Evolutionary conservation across 2,797 vertebrate species (phyloP), one percentile per base, ranked within the genome.

Genomic region (Micromesistius poutassou): DNA sequence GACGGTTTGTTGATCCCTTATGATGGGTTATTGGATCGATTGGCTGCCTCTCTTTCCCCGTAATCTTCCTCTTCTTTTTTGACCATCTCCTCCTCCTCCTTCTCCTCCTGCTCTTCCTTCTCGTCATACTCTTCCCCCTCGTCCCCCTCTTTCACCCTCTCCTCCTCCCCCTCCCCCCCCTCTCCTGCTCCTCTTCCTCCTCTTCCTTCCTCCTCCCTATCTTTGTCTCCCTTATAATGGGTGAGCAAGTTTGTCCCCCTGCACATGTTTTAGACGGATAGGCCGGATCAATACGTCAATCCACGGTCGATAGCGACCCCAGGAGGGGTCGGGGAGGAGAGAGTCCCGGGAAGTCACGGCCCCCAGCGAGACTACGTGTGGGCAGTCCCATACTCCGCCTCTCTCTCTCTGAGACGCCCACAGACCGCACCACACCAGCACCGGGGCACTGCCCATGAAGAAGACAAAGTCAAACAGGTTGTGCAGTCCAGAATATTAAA

Each of bases 271-370:
- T 79, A 83, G 83, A 75, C 84, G 83, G 82, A 85, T 73, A 73
- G 80, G 72, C 74, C 30, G 9, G 78, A 82, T 91, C 89, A 90
- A 91, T 94, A 88, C 87, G 86, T 90, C 77, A 84, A 87, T 87
- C 83, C 10, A 71, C 36, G 83, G 84, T 91, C 80, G 85, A 78
- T 85, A 8, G 46, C 72, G 71, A 81, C 81, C 77, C 10, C 25
- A 79, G 74, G 79, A 83, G 76, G 79, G 83, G 62, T 38, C 76
- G 80, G 78, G 46, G 38, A 78, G 81, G 75, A 83, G 81, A 88
- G 80, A 86, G 82, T 87, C 84, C 73, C 73, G 36, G 30, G 22
- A 79, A 81, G 68, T 46, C 75, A 62, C 22, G 77, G 31, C 35
- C 50, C 50, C 28, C 33, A 36, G 19, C 7, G 74, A 35, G 55